Conservation (phyloP, 2,888 invertebrate species). For the Andrena marginata region DNA sequence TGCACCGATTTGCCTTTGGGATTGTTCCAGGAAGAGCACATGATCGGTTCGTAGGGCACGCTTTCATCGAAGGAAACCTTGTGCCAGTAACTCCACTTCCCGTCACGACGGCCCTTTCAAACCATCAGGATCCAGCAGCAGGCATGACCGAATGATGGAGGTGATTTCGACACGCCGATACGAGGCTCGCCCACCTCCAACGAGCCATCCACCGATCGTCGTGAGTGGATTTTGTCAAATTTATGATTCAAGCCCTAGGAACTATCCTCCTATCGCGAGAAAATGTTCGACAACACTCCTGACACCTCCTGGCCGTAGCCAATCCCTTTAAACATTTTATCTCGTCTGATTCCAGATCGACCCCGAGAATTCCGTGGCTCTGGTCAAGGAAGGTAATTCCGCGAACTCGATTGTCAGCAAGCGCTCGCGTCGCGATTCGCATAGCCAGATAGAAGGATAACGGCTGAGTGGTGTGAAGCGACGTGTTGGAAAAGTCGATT, state of each 20-base stretch:
- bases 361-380: slow-evolving; percentile 92
- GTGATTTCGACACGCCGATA: slow-evolving; percentile 84
- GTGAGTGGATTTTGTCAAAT: slow-evolving; percentile 69
- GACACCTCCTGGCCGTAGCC: not conserved
- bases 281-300: not conserved
- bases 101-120: slow-evolving; percentile 34
- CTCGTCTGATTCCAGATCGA: slow-evolving; percentile 87
- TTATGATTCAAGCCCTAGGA: not conserved
- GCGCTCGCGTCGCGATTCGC: slow-evolving; percentile 42
- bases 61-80: slow-evolving; percentile 1
- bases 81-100: slow-evolving; percentile 24
- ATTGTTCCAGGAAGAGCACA: not conserved
- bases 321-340: not conserved
- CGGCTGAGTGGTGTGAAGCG: slow-evolving; percentile 19
- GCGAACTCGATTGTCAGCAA: slow-evolving; percentile 42
- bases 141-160: slow-evolving; percentile 81
- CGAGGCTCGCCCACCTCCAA: slow-evolving; percentile 82
- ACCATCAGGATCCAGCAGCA: slow-evolving; percentile 47
- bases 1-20: not conserved
- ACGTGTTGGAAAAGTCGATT: slow-evolving; percentile 19
- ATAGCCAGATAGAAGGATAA: slow-evolving; percentile 51
- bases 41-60: not conserved
- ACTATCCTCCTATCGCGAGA: slow-evolving; percentile 33
- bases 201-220: slow-evolving; percentile 78
- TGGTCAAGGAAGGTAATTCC: slow-evolving; percentile 94